A percentile compares a stretch with the other conserved stretches of the same genome.
phyloP scores from a whole-genome alignment of 2,888 invertebrate genomes.

The Trachelus stipa region DNA sequence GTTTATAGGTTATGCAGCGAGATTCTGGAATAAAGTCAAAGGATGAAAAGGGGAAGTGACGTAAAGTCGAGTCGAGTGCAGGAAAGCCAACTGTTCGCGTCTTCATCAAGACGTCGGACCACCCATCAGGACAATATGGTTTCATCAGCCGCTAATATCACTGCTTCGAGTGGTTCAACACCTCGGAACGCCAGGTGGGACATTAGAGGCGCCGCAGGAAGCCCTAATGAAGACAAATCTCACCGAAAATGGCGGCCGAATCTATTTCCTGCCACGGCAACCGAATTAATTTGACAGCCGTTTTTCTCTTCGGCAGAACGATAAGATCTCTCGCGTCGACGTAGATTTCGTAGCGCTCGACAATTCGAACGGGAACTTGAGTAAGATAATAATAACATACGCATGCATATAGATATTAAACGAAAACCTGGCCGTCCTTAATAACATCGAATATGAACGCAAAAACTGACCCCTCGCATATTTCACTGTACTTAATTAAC shows the following conservation, averaged over 20 bases:
- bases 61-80: conserved; percentile 14
- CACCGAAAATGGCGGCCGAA: conserved; percentile 57
- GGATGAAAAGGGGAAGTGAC: conserved; percentile 28
- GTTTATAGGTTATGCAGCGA: too few species aligned
- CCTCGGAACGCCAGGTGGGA: conserved; percentile 64
- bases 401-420: too few species aligned
- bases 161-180: conserved; percentile 55
- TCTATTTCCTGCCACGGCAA: conserved; percentile 50
- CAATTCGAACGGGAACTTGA: too few species aligned
- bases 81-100: conserved; percentile 44
- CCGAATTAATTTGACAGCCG: conserved; percentile 28
- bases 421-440: too few species aligned
- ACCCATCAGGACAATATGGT: conserved; percentile 56
- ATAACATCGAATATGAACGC: too few species aligned
- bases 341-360: neutral
- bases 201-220: conserved; percentile 54
- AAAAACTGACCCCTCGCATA: too few species aligned
- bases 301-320: conserved; percentile 12
- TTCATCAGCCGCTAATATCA: conserved; percentile 56
- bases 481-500: too few species aligned
- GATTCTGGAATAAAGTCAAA: conserved; percentile 26
- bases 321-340: conserved; percentile 10
- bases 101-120: conserved; percentile 50
- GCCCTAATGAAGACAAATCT: conserved; percentile 66
- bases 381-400: too few species aligned